Conservation (phyloP, 2,888 invertebrate species). For the Eueremaeus valkanovi region DNA sequence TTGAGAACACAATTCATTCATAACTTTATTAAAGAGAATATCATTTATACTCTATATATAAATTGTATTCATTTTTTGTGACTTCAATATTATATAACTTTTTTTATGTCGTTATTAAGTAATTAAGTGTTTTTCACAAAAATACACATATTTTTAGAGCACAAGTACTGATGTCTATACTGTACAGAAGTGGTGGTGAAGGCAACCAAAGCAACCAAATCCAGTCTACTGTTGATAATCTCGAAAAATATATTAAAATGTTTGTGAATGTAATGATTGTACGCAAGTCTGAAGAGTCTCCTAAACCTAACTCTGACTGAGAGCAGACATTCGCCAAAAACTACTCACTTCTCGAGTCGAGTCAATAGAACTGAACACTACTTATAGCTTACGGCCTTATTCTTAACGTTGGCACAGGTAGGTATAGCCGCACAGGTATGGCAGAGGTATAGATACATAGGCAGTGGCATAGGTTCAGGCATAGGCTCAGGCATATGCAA, state of each 20-base stretch:
- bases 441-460: background rate
- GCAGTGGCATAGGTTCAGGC: background rate
- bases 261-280: background rate
- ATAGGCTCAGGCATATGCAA: background rate
- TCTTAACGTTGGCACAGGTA: background rate
- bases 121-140: background rate
- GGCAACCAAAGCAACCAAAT: slow-evolving; percentile 5
- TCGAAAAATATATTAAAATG: slow-evolving; percentile 1
- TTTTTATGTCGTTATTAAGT: background rate
- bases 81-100: background rate
- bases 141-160: slow-evolving; percentile 1
- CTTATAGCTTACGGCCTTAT: slow-evolving; percentile 2
- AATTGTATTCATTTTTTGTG: background rate
- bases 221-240: slow-evolving; percentile 6
- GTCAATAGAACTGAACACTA: slow-evolving; percentile 2
- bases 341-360: background rate
- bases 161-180: background rate
- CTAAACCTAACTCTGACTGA: background rate
- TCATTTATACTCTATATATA: background rate
- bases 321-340: background rate
- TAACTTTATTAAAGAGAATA: background rate
- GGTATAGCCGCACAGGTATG: background rate
- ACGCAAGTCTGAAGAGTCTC: slow-evolving; percentile 5
- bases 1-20: background rate
- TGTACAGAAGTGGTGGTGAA: background rate